These are phyloP conservation scores for Sylvia borin DNA, from an alignment of 2,797 vertebrate species.

Conservation along the genomic window DNA sequence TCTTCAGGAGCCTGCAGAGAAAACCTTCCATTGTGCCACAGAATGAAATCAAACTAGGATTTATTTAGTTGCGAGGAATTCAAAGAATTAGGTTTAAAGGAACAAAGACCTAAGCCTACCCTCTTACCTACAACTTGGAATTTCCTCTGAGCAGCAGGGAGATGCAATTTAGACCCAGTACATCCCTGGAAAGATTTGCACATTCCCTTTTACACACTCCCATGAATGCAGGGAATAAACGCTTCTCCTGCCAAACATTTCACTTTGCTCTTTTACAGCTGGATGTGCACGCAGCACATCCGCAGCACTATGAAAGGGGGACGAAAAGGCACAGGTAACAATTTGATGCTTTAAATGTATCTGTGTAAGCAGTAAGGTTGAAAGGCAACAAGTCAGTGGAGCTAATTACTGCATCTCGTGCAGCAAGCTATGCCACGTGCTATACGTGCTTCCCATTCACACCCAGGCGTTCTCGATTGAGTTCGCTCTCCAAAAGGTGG, in stretches of 20 bases:
- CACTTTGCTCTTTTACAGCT: background rate
- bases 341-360: background rate
- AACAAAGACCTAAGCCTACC: background rate
- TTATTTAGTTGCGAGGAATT: constrained; percentile 5
- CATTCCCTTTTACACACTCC: background rate
- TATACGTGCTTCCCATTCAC: background rate
- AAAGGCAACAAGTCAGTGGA: background rate
- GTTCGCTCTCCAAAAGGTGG: background rate
- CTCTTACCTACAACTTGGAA: constrained; percentile 11
- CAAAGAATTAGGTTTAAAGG: constrained; percentile 23
- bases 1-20: background rate
- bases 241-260: background rate
- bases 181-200: background rate
- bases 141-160: background rate
- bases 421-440: background rate
- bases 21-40: background rate
- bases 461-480: rapidly evolving
- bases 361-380: background rate
- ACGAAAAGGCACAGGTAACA: background rate
- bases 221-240: background rate
- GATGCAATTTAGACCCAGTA: background rate
- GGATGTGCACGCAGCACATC: background rate
- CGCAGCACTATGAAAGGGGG: background rate
- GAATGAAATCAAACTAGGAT: constrained; percentile 25
- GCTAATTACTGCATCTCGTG: background rate